phyloP scores from a whole-genome alignment of 2,888 invertebrate species.

The Heliconius sara region DNA sequence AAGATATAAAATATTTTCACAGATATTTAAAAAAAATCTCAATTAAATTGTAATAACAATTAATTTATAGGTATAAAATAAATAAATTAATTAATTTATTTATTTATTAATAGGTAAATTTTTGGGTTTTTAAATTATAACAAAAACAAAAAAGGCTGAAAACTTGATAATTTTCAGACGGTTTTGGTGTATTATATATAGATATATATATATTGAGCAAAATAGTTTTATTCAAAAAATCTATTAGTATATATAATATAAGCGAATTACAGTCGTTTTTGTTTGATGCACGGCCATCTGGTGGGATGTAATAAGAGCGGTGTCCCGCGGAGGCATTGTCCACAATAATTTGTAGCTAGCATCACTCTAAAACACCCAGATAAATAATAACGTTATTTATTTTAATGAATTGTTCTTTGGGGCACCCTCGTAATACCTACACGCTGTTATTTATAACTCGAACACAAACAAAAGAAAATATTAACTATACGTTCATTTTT shows the following conservation, averaged over 20 bases:
- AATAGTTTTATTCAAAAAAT: slow-evolving; percentile 11
- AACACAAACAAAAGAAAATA: not conserved
- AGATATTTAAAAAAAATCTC: too few relatives aligned
- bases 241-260: slow-evolving; percentile 49
- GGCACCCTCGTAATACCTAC: slow-evolving; percentile 38
- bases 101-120: too few relatives aligned
- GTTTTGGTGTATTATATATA: not conserved
- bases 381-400: slow-evolving; percentile 79
- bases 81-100: too few relatives aligned
- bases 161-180: not conserved
- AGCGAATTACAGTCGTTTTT: slow-evolving; percentile 56
- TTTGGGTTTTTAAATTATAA: too few relatives aligned
- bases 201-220: too few relatives aligned
- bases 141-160: not conserved
- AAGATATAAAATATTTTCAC: too few relatives aligned
- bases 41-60: too few relatives aligned
- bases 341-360: slow-evolving; percentile 79
- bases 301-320: slow-evolving; percentile 70
- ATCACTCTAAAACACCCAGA: slow-evolving; percentile 72
- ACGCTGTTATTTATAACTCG: slow-evolving; percentile 30
- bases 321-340: slow-evolving; percentile 80
- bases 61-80: too few relatives aligned
- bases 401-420: slow-evolving; percentile 65
- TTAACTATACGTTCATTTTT: not conserved
- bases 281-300: slow-evolving; percentile 73